phyloP scores from a whole-genome alignment of 2,888 invertebrate genomes.

The Falcaria lacertinaria region DNA sequence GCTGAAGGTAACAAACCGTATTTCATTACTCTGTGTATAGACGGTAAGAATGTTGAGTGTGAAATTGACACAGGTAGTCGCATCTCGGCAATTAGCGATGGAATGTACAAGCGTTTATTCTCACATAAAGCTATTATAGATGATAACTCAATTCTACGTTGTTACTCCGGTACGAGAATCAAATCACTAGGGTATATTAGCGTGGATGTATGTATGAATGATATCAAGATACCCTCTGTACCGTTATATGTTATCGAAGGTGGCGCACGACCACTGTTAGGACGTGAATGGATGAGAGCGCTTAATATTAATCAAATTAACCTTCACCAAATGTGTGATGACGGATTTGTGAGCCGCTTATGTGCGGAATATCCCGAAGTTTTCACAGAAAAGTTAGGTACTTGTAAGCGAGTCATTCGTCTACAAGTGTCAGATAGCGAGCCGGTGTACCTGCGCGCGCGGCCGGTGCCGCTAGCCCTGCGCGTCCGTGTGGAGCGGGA shows the following conservation, averaged over 20 bases:
- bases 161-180: slow-evolving; percentile 7
- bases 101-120: slow-evolving; percentile 11
- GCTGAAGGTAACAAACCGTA: neutral
- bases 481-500: too few relatives aligned
- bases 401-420: slow-evolving; percentile 9
- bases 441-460: slow-evolving; percentile 12
- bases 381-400: slow-evolving; percentile 10
- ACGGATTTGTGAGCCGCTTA: slow-evolving; percentile 3
- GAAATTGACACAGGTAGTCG: slow-evolving; percentile 20
- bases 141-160: neutral
- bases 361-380: slow-evolving; percentile 12
- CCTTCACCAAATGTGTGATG: slow-evolving; percentile 2
- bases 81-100: slow-evolving; percentile 13
- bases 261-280: slow-evolving; percentile 11
- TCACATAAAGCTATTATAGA: too few relatives aligned
- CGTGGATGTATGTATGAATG: slow-evolving; percentile 1
- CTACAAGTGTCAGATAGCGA: slow-evolving; percentile 11
- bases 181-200: slow-evolving; percentile 6
- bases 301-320: slow-evolving; percentile 13
- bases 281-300: slow-evolving; percentile 12
- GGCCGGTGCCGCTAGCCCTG: too few relatives aligned
- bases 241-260: slow-evolving; percentile 10
- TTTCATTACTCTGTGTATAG: slow-evolving; percentile 10
- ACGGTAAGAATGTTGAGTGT: slow-evolving; percentile 9
- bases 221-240: neutral